These are phyloP conservation scores for Elephas maximus DNA, from an alignment of 2,113 vertebrate species.

Conservation along the genomic window DNA sequence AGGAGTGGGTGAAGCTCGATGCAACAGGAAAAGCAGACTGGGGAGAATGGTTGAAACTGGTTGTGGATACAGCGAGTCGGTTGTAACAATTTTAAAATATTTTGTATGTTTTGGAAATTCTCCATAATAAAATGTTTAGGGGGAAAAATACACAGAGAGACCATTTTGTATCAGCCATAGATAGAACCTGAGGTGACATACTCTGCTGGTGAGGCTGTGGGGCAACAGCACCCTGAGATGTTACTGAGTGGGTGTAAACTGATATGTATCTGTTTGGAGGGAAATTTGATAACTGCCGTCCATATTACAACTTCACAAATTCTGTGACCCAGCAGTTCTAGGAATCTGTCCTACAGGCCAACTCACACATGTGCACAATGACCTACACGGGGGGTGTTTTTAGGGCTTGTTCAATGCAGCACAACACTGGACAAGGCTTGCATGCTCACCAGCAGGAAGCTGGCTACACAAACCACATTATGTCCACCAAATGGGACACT, in stretches of 20 bases:
- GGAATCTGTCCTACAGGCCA: fast-evolving
- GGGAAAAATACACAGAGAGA: not conserved
- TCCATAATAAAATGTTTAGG: not conserved
- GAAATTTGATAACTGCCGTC: fast-evolving
- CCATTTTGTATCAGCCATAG: not conserved
- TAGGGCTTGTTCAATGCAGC: not conserved
- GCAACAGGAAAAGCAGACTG: no score
- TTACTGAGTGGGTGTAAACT: not conserved
- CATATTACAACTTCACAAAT: fast-evolving
- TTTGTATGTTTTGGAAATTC: not conserved
- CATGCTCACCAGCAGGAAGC: not conserved
- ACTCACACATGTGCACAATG: fast-evolving
- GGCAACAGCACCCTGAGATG: no score
- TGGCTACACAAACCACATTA: fast-evolving
- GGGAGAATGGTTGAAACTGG: not conserved
- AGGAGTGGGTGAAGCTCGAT: no score
- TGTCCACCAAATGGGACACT: fast-evolving
- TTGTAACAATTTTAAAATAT: no score
- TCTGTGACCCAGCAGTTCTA: not conserved
- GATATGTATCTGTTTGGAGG: fast-evolving
- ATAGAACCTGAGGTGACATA: fast-evolving
- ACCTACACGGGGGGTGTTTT: fast-evolving
- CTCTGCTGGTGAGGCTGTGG: no score
- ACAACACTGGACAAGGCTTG: not conserved
- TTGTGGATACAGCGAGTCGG: fast-evolving